Base-by-base conservation (phyloP, 1,140 invertebrate species). In the Laupala kohalensis region DNA sequence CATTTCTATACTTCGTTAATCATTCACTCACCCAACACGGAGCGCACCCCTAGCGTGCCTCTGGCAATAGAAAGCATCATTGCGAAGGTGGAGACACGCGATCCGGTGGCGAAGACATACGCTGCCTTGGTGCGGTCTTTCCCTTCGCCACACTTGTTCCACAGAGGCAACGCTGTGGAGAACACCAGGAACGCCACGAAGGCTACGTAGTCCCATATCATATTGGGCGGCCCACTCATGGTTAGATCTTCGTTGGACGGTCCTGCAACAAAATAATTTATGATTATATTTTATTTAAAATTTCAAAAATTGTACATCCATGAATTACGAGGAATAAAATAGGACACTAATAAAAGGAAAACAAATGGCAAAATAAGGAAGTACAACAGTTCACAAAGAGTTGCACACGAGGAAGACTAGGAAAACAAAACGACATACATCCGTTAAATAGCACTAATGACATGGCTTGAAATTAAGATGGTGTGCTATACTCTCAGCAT, bases 61-160 rank as follows among this genome's bases (percentile, higher is more conserved):
- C 91, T 84, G 4, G 90, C 89, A 72, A 93, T 91, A 62, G 90
- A 92, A 71, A 93, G 78, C 84, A 93, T 91, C 87, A 93, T 92
- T 2, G 90, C 88, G 0, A 87, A 80, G 78, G 90, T 88, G 19
- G 85, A 71, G 12, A 71, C 70, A 25, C n/a, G n/a, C n/a, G 27
- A 66, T n/a, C 70, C 70, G 0, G 70, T 71, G 4, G 70, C 70
- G 70, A 71, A 71, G 15, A 71, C 70, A 27, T 71, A 71, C n/a
- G 65, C 63, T 24, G 70, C 70, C 26, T 71, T 71, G 19, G 70
- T 71, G 25, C 65, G 26, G 24, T 71, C 26, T 53, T 71, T 71
- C 23, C 63, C 63, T 15, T 64, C 70, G n/a, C 27, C 28, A n/a
- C 65, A 71, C 64, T 53, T 71, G 25, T 64, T 71, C 63, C 66